Percentiles rank a stretch among this genome's conserved stretches.
These are phyloP conservation scores for Macrocentrus cingulum DNA, from an alignment of 1,140 invertebrate species.

Conservation along the genomic window DNA sequence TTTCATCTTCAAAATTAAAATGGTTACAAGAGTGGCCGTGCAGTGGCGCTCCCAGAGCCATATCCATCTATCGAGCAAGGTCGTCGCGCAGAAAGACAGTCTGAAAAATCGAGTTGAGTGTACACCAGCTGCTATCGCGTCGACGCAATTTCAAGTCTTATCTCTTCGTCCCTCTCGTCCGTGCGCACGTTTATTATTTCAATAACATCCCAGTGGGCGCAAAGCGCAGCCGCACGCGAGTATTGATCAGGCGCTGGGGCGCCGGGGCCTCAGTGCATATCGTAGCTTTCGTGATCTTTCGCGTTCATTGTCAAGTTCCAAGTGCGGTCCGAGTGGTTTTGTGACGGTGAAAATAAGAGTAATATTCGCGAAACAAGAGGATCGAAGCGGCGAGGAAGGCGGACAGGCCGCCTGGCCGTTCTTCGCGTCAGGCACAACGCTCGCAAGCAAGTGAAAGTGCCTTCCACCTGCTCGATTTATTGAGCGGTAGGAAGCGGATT, in stretches of 20 bases:
- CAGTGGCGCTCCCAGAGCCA: slow-evolving; percentile 20
- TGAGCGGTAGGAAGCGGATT: not conserved
- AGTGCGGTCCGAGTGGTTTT: not conserved
- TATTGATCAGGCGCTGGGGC: not conserved
- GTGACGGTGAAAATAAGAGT: too few species aligned
- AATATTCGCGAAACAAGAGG: too few species aligned
- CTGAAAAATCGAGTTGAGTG: slow-evolving; percentile 1
- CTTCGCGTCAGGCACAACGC: not conserved
- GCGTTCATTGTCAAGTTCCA: not conserved
- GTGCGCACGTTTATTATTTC: not conserved
- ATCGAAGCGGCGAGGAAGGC: too few species aligned
- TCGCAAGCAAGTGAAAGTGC: slow-evolving; percentile 17
- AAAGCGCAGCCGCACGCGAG: not conserved
- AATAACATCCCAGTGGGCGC: too few species aligned
- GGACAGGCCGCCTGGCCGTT: slow-evolving; percentile 15
- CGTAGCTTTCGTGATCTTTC: not conserved
- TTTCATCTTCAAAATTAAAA: not conserved
- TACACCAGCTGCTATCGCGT: slow-evolving; percentile 2
- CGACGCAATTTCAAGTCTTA: not conserved
- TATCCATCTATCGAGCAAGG: slow-evolving; percentile 18
- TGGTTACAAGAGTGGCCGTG: not conserved
- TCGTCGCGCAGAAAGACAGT: slow-evolving; percentile 11
- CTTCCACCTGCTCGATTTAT: slow-evolving; percentile 14
- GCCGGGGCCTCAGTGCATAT: not conserved
- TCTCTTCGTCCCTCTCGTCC: not conserved